Conservation (phyloP, 2,888 invertebrate species). For the Agrotis exclamationis region DNA sequence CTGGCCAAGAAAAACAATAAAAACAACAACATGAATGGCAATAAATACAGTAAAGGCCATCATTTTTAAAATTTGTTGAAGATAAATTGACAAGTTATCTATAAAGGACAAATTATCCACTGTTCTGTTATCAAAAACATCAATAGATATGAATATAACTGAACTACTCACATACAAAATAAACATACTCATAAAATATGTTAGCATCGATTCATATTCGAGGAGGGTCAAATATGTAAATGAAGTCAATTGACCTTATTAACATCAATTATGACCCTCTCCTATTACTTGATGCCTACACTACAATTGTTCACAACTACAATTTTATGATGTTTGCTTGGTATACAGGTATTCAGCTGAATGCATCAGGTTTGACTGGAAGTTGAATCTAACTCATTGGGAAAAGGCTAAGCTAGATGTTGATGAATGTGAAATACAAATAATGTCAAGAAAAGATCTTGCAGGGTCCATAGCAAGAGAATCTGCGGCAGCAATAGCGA, state of each 20-base stretch:
- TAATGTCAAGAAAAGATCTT: too few relatives aligned
- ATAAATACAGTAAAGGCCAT: neutral
- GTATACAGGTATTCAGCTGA: too few relatives aligned
- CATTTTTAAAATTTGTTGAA: constrained; percentile 22
- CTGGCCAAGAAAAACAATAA: constrained; percentile 4
- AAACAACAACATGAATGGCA: constrained; percentile 8
- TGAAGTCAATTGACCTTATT: neutral
- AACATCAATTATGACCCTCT: neutral
- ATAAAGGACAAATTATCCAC: constrained; percentile 13
- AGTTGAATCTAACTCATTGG: too few relatives aligned
- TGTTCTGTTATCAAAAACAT: constrained; percentile 29
- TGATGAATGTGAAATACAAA: too few relatives aligned
- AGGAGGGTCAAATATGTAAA: neutral
- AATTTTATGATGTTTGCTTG: too few relatives aligned
- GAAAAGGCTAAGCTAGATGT: too few relatives aligned
- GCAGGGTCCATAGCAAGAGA: neutral
- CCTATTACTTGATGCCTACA: neutral
- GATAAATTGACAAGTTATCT: constrained; percentile 34
- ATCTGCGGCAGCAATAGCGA: too few relatives aligned
- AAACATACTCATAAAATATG: neutral
- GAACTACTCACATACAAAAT: neutral
- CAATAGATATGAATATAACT: constrained; percentile 15
- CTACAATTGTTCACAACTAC: neutral
- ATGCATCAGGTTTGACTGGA: too few relatives aligned
- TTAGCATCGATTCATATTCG: neutral